These are phyloP conservation scores for Pristionchus entomophagus DNA, from an alignment of 2,888 invertebrate species.

Conservation along the genomic window DNA sequence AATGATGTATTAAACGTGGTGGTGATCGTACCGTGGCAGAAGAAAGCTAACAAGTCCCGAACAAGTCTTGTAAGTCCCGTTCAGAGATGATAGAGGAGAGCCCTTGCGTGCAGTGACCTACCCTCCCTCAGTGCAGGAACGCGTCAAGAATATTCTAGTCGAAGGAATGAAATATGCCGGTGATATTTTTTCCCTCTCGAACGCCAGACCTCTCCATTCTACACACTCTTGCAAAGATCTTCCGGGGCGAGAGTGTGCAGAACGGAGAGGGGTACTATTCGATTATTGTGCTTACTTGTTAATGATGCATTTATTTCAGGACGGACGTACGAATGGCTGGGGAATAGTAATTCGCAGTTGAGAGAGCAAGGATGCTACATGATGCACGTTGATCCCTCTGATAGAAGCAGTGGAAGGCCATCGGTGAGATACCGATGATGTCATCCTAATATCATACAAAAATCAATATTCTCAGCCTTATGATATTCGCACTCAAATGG, in stretches of 20 bases:
- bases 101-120: background rate
- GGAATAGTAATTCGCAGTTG: constrained; percentile 74
- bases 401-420: background rate
- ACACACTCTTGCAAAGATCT: too few species aligned
- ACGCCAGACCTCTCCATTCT: too few species aligned
- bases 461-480: constrained; percentile 49
- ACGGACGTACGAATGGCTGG: constrained; percentile 65
- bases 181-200: too few species aligned
- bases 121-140: background rate
- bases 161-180: background rate
- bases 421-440: background rate
- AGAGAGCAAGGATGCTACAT: constrained; percentile 74
- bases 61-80: background rate
- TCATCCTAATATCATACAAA: background rate
- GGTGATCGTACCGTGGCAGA: background rate
- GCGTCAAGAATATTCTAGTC: background rate
- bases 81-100: background rate
- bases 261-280: background rate
- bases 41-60: too few species aligned
- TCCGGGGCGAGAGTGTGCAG: too few species aligned
- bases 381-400: constrained; percentile 12
- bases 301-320: constrained; percentile 50
- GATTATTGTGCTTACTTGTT: background rate
- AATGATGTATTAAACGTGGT: too few species aligned
- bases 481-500: constrained; percentile 36